phyloP scores from a whole-genome alignment of 2,113 vertebrate genomes.

The Grallaria varia region DNA sequence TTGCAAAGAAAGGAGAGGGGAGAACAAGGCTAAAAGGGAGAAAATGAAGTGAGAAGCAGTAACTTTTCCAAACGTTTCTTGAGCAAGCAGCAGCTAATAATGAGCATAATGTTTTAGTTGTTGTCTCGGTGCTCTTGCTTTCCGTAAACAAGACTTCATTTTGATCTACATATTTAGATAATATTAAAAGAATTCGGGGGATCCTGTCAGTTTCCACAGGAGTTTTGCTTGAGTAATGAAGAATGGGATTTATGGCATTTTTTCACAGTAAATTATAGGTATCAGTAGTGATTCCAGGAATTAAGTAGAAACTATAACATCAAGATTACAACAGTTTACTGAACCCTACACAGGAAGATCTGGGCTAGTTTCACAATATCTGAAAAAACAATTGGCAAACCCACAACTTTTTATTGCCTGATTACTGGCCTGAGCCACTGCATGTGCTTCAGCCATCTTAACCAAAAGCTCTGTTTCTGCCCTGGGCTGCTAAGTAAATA shows the following conservation, averaged over 20 bases:
- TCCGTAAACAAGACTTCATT: background rate
- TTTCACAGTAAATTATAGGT: background rate
- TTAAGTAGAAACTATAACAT: background rate
- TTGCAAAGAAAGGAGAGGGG: background rate
- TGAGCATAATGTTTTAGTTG: background rate
- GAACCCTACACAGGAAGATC: background rate
- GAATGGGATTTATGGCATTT: background rate
- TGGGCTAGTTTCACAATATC: slow-evolving; percentile 29
- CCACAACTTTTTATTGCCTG: background rate
- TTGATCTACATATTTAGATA: background rate
- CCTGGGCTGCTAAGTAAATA: slow-evolving; percentile 55
- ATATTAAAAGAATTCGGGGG: background rate
- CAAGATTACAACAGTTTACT: background rate
- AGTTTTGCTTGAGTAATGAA: background rate
- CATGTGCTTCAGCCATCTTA: slow-evolving; percentile 9
- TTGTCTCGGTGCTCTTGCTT: background rate
- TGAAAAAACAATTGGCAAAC: slow-evolving; percentile 44
- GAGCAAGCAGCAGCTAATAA: background rate
- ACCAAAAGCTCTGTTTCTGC: slow-evolving; percentile 26
- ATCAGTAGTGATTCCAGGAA: slow-evolving; percentile 18
- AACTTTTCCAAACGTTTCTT: background rate
- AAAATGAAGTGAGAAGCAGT: background rate
- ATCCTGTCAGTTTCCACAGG: background rate
- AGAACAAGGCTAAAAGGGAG: background rate
- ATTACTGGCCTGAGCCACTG: slow-evolving; percentile 20